Evolutionary conservation across 2,113 vertebrate genomes (phyloP).

Genomic region (Carassius gibelio): DNA sequence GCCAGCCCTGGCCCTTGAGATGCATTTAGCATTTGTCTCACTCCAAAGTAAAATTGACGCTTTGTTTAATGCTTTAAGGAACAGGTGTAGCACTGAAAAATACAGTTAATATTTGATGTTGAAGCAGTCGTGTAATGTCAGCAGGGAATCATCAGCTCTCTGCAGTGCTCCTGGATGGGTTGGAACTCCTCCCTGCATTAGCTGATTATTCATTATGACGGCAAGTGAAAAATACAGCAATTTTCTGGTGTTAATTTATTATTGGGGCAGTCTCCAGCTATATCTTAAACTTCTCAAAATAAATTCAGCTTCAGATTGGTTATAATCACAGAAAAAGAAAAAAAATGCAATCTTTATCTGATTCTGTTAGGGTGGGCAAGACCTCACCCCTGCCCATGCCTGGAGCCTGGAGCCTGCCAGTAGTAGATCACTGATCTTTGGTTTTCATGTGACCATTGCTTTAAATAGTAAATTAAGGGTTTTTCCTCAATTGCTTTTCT

Average conservation of each 20-base stretch:
- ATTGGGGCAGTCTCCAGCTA: too few species aligned
- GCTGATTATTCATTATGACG: slow-evolving; percentile 57
- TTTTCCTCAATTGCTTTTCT: background rate
- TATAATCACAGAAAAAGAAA: too few species aligned
- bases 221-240: too few species aligned
- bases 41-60: background rate
- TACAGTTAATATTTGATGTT: slow-evolving; percentile 35
- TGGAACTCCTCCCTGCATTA: slow-evolving; percentile 45
- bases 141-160: background rate
- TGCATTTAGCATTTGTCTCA: background rate
- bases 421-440: background rate
- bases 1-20: background rate
- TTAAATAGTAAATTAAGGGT: background rate
- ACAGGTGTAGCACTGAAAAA: slow-evolving; percentile 12
- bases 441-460: background rate
- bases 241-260: too few species aligned
- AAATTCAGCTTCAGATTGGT: too few species aligned
- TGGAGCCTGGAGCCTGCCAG: too few species aligned
- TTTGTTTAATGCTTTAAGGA: slow-evolving; percentile 21
- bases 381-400: too few species aligned
- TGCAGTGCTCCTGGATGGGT: slow-evolving; percentile 3
- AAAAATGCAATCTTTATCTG: too few species aligned
- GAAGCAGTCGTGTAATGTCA: slow-evolving; percentile 5
- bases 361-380: too few species aligned
- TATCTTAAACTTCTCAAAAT: too few species aligned